phyloP scores from a whole-genome alignment of 2,888 invertebrate genomes.

The Lochmaea capreae region DNA sequence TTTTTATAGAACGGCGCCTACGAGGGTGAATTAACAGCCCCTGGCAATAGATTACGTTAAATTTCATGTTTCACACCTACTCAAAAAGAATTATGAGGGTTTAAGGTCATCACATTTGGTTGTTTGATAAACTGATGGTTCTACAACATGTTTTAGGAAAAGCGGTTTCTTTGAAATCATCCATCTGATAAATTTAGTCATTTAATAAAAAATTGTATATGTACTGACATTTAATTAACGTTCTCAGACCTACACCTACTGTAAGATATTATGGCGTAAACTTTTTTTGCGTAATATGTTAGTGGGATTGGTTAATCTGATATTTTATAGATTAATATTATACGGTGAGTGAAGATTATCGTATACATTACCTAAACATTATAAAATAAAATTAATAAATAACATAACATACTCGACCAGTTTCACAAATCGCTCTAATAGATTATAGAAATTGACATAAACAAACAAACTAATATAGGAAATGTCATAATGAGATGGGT shows the following conservation, averaged over 20 bases:
- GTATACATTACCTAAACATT: no score
- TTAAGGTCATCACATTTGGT: background rate
- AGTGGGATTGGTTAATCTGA: no score
- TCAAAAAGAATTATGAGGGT: conserved; percentile 8
- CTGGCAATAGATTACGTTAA: conserved; percentile 13
- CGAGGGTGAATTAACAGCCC: conserved; percentile 14
- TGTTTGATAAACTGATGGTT: background rate
- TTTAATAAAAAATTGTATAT: background rate
- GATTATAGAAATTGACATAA: no score
- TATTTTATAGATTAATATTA: no score
- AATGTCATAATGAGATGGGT: no score
- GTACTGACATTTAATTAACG: background rate
- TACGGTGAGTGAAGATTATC: no score
- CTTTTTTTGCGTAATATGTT: background rate
- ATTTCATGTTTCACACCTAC: conserved; percentile 6
- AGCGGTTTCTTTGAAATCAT: conserved; percentile 8
- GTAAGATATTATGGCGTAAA: background rate
- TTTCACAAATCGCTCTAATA: no score
- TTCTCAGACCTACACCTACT: background rate
- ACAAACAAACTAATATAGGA: no score
- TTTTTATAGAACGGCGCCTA: conserved; percentile 26
- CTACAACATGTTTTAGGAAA: conserved; percentile 13
- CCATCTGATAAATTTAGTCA: conserved; percentile 2
- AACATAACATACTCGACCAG: no score
- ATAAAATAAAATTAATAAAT: no score